phyloP scores from a whole-genome alignment of 2,888 invertebrate genomes.

The Unio pictorum region DNA sequence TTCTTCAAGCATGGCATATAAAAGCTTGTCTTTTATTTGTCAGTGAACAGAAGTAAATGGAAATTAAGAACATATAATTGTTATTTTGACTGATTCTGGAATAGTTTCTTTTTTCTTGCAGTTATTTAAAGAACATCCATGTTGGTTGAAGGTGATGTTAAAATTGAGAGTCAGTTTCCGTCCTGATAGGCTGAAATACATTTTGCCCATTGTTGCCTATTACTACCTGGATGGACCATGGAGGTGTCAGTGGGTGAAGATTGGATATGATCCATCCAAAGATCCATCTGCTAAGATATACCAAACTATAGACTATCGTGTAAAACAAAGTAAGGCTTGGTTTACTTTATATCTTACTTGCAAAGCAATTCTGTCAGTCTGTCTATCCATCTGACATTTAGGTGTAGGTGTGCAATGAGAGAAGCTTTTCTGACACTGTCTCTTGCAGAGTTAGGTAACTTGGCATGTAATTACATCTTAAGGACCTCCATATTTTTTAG shows the following conservation, averaged over 20 bases:
- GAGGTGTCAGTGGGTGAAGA: conserved; percentile 90
- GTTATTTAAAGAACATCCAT: conserved; percentile 88
- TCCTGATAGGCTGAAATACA: conserved; percentile 60
- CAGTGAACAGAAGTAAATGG: background rate
- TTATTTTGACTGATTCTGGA: background rate
- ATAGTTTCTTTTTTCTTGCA: conserved; percentile 60
- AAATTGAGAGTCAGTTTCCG: conserved; percentile 25
- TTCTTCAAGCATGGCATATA: background rate
- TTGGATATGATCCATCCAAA: conserved; percentile 92
- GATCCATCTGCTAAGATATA: conserved; percentile 85
- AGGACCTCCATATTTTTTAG: too few species aligned
- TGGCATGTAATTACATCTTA: too few species aligned
- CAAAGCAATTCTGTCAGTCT: too few species aligned
- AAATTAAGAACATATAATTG: background rate
- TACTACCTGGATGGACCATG: conserved; percentile 91
- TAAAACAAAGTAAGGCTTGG: conserved; percentile 58
- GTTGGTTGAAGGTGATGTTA: conserved; percentile 90
- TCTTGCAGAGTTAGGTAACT: too few species aligned
- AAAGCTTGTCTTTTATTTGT: background rate
- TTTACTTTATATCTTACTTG: too few species aligned
- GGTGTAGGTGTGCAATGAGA: too few species aligned
- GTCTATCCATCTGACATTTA: too few species aligned
- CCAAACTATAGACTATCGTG: conserved; percentile 87
- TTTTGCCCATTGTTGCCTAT: conserved; percentile 88
- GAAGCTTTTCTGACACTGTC: too few species aligned